Evolutionary conservation across 2,797 vertebrate species (phyloP).

Genomic region (Urophycis tenuis): DNA sequence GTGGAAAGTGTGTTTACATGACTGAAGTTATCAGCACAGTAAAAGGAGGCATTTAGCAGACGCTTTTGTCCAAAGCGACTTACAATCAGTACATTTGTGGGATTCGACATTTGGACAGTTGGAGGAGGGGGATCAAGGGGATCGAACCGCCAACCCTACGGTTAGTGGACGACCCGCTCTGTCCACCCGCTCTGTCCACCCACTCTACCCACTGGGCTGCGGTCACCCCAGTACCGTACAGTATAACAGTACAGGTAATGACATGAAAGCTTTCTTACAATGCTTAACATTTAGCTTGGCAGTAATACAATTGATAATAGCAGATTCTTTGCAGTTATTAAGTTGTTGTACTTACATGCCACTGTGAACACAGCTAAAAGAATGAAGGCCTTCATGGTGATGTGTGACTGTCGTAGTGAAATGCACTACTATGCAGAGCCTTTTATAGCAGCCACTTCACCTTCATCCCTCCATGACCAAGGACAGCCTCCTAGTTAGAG

Average conservation of each 20-base stretch:
- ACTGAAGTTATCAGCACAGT: background rate
- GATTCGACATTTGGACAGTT: too few species aligned
- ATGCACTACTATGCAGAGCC: background rate
- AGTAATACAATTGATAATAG: background rate
- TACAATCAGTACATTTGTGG: too few species aligned
- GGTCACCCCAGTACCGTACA: too few species aligned
- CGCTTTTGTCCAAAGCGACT: too few species aligned
- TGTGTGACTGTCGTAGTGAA: constrained; percentile 15
- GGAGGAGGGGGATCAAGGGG: too few species aligned
- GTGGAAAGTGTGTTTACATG: background rate
- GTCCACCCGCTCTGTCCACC: too few species aligned
- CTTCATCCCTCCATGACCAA: constrained; percentile 29
- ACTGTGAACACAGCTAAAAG: constrained; percentile 44
- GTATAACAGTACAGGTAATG: background rate
- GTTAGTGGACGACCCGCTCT: too few species aligned
- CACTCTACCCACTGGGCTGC: too few species aligned
- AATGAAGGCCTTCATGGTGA: constrained; percentile 53
- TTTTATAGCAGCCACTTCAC: constrained; percentile 30
- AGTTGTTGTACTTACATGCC: constrained; percentile 40
- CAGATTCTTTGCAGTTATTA: background rate
- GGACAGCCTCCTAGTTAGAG: background rate
- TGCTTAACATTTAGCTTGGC: background rate
- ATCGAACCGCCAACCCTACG: too few species aligned
- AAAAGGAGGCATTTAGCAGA: too few species aligned
- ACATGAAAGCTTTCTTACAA: background rate